A percentile compares a stretch with the other conserved stretches of the same genome.
phyloP scores from a whole-genome alignment of 1,140 invertebrate genomes.

The Leptinotarsa texana region DNA sequence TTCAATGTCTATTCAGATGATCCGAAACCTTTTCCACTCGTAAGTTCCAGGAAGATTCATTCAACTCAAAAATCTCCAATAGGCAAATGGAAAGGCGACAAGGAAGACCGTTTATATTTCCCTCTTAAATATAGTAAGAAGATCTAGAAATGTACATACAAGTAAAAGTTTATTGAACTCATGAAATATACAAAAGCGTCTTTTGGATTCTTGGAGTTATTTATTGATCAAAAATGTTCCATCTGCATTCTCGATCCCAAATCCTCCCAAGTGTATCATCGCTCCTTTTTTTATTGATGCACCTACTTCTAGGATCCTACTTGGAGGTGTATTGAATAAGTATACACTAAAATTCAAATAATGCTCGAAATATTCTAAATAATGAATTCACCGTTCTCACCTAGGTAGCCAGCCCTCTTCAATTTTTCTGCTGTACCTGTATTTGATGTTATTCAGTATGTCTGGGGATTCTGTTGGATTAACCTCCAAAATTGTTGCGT shows the following conservation, averaged over 20 bases:
- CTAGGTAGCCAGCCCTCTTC: slow-evolving; percentile 25
- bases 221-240: slow-evolving; percentile 7
- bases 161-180: too few species aligned
- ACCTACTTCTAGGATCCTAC: slow-evolving; percentile 46
- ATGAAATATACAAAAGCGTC: too few species aligned
- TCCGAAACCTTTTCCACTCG: neutral
- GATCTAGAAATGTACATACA: too few species aligned
- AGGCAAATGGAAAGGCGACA: neutral
- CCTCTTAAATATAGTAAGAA: neutral
- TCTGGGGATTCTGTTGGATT: slow-evolving; percentile 36
- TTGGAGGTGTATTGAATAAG: slow-evolving; percentile 32
- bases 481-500: slow-evolving; percentile 38
- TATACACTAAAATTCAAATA: slow-evolving; percentile 39
- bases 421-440: slow-evolving; percentile 30
- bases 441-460: slow-evolving; percentile 17
- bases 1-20: neutral
- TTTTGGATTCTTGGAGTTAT: neutral
- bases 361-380: slow-evolving; percentile 12
- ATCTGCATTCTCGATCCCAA: slow-evolving; percentile 36
- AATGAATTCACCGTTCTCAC: slow-evolving; percentile 20
- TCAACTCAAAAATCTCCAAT: neutral
- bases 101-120: neutral
- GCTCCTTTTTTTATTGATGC: slow-evolving; percentile 36
- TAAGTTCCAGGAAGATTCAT: neutral
- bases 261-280: slow-evolving; percentile 40